Percentiles rank a stretch among this genome's conserved stretches.
phyloP scores from a whole-genome alignment of 2,888 invertebrate species.

The Lycia hirtaria region DNA sequence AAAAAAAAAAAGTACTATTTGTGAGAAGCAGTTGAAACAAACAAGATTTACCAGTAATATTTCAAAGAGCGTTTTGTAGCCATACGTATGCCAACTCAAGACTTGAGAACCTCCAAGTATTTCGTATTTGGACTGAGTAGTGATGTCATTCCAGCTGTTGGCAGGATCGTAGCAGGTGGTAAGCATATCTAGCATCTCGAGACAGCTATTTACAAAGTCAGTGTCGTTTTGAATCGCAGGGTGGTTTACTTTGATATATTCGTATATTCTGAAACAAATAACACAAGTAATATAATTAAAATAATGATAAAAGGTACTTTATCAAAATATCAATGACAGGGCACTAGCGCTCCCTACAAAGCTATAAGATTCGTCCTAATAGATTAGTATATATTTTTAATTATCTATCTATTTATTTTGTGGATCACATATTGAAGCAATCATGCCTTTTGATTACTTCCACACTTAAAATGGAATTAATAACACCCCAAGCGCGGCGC shows the following conservation, averaged over 20 bases:
- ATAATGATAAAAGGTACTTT: too few species aligned
- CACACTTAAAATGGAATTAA: too few species aligned
- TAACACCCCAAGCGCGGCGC: too few species aligned
- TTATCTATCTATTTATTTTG: too few species aligned
- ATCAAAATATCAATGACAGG: too few species aligned
- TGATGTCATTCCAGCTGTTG: slow-evolving; percentile 63
- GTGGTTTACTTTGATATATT: slow-evolving; percentile 50
- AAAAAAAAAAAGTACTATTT: too few species aligned
- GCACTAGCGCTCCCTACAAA: too few species aligned
- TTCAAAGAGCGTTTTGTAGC: slow-evolving; percentile 63
- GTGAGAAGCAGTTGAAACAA: too few species aligned
- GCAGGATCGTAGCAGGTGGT: slow-evolving; percentile 59
- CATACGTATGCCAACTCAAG: slow-evolving; percentile 60
- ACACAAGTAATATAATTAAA: background rate
- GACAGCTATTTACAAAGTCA: slow-evolving; percentile 52
- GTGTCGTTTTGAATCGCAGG: slow-evolving; percentile 48
- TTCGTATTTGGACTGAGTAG: slow-evolving; percentile 49
- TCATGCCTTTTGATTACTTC: too few species aligned
- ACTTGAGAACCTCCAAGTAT: slow-evolving; percentile 57
- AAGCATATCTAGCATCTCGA: slow-evolving; percentile 53
- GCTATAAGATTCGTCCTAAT: too few species aligned
- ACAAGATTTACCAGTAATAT: slow-evolving; percentile 46
- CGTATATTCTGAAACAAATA: slow-evolving; percentile 52
- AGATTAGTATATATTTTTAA: too few species aligned
- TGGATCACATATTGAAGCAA: too few species aligned